These are phyloP conservation scores for Grapholita molesta DNA, from an alignment of 1,140 invertebrate genomes.

Conservation along the genomic window DNA sequence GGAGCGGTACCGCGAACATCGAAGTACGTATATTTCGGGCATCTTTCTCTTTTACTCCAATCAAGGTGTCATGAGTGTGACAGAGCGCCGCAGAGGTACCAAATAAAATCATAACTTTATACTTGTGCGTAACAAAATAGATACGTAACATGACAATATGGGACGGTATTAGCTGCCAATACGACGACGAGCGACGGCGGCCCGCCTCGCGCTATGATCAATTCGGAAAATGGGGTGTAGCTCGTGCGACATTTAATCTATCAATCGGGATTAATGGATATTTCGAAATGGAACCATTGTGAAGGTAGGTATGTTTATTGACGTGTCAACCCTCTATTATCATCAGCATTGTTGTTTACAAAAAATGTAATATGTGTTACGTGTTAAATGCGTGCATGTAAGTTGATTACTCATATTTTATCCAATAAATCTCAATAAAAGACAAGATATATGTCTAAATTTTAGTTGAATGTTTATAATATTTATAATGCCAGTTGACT, in stretches of 20 bases:
- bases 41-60: too few species aligned
- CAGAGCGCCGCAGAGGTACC: too few species aligned
- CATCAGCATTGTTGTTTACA: not conserved
- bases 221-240: conserved; percentile 1
- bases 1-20: too few species aligned
- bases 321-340: not conserved
- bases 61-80: too few species aligned
- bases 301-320: not conserved
- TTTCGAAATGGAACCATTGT: not conserved
- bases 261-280: not conserved
- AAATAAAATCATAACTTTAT: not conserved
- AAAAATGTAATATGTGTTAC: too few species aligned
- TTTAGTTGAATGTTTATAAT: too few species aligned
- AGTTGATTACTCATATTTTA: too few species aligned
- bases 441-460: too few species aligned
- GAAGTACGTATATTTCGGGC: too few species aligned
- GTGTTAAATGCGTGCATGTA: too few species aligned
- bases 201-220: not conserved
- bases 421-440: too few species aligned
- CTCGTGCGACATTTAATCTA: not conserved
- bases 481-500: too few species aligned
- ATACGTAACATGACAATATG: not conserved
- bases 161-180: conserved; percentile 5
- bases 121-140: not conserved
- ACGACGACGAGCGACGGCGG: not conserved